phyloP scores from a whole-genome alignment of 2,797 vertebrate genomes.

The Calcarius lapponicus region DNA sequence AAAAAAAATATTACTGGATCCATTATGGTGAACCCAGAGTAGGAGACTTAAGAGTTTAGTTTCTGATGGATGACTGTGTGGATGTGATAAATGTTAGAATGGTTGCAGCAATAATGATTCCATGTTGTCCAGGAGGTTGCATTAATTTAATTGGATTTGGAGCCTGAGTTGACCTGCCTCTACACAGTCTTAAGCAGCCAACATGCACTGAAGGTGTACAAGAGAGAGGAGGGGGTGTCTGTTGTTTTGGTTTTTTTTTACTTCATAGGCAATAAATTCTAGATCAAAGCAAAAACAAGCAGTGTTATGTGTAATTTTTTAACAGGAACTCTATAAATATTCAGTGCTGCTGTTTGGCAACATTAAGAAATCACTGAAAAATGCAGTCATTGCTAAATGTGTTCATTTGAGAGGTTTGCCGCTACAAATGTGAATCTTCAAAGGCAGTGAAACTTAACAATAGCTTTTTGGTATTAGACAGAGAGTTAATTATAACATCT shows the following conservation, averaged over 20 bases:
- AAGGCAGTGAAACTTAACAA: conserved; percentile 40
- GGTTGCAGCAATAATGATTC: conserved; percentile 21
- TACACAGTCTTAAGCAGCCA: background rate
- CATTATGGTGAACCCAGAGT: background rate
- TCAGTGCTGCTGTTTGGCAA: conserved; percentile 19
- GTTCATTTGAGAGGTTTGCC: conserved; percentile 41
- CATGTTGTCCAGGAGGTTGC: conserved; percentile 34
- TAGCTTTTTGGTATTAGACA: background rate
- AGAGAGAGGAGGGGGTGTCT: background rate
- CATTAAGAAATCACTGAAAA: conserved; percentile 49
- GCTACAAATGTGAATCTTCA: conserved; percentile 55
- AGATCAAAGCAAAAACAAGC: conserved; percentile 62
- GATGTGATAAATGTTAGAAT: conserved; percentile 37
- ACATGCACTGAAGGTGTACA: background rate
- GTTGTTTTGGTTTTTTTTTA: background rate
- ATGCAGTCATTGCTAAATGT: conserved; percentile 44
- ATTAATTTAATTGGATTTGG: conserved; percentile 65
- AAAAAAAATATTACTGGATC: background rate
- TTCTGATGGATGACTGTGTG: conserved; percentile 30
- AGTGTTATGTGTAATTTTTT: conserved; percentile 57
- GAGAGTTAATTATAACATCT: conserved; percentile 39
- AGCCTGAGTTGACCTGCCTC: conserved; percentile 2
- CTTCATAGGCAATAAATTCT: conserved; percentile 53
- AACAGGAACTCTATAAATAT: conserved; percentile 42
- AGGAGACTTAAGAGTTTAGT: background rate